Conservation (phyloP, 2,113 vertebrate genomes). For the Zosterops hypoxanthus region DNA sequence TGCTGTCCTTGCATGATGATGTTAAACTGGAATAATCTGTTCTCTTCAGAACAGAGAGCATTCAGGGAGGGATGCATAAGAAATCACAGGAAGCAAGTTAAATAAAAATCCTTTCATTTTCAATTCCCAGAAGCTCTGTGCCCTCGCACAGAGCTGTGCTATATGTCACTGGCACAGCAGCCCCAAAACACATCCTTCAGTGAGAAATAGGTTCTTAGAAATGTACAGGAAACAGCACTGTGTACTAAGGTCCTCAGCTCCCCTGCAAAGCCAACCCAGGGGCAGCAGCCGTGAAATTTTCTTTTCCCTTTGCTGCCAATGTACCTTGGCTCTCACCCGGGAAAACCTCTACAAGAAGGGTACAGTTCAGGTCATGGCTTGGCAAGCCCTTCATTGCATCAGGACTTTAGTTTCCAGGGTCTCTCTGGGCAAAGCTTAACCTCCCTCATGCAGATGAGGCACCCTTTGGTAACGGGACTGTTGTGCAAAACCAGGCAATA, state of each 20-base stretch:
- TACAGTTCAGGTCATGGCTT: not conserved
- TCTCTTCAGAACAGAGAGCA: not conserved
- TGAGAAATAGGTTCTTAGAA: not conserved
- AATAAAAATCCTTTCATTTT: not conserved
- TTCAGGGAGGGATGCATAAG: not conserved
- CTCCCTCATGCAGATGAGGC: not conserved
- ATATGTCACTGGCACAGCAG: not conserved
- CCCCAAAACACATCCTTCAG: not conserved
- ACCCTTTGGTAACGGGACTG: rapidly evolving
- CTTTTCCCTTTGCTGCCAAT: not conserved
- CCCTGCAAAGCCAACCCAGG: not conserved
- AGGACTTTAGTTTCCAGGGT: not conserved
- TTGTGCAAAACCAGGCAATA: not conserved
- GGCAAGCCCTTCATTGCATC: not conserved
- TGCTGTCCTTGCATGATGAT: conserved; percentile 19
- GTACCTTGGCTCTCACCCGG: not conserved
- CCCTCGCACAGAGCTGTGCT: not conserved
- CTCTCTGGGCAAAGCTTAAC: not conserved
- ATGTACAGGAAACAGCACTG: not conserved
- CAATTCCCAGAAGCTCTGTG: not conserved
- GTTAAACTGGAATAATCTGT: not conserved
- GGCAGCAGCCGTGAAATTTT: not conserved
- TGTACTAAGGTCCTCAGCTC: not conserved
- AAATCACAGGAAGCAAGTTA: not conserved
- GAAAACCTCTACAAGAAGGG: not conserved